Conservation (phyloP, 2,888 invertebrate genomes). For the Neoitamus cyanurus region DNA sequence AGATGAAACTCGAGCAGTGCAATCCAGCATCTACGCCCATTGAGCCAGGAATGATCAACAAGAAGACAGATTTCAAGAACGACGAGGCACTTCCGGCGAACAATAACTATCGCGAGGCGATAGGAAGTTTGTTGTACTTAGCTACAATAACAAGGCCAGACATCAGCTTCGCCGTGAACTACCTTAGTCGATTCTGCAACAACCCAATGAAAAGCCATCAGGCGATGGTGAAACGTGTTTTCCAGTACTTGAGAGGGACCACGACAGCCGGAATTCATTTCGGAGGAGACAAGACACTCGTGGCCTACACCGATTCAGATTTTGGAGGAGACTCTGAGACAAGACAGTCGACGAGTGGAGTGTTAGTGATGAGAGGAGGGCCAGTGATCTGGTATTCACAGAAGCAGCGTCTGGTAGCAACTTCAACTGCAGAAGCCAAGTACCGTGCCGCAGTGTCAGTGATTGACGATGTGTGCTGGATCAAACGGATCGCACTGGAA, state of each 20-base stretch:
- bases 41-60: not conserved
- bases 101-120: slow-evolving; percentile 44
- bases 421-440: not conserved
- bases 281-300: not conserved
- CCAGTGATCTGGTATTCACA: not conserved
- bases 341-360: not conserved
- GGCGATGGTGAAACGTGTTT: slow-evolving; percentile 34
- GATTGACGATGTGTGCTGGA: not conserved
- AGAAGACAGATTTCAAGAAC: not conserved
- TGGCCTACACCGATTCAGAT: not conserved
- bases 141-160: slow-evolving; percentile 48
- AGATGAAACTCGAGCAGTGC: not conserved
- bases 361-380: not conserved
- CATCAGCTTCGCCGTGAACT: slow-evolving; percentile 46
- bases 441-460: not conserved
- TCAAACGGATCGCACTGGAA: not conserved
- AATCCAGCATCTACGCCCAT: not conserved
- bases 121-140: slow-evolving; percentile 49
- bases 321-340: not conserved
- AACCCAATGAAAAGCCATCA: slow-evolving; percentile 18
- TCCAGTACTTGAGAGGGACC: slow-evolving; percentile 47
- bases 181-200: slow-evolving; percentile 39
- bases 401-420: not conserved
- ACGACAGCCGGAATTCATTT: slow-evolving; percentile 31
- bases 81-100: not conserved